A percentile compares a stretch with the other conserved stretches of the same genome.
phyloP scores from a whole-genome alignment of 2,888 invertebrate genomes.

The Parnassius apollo region DNA sequence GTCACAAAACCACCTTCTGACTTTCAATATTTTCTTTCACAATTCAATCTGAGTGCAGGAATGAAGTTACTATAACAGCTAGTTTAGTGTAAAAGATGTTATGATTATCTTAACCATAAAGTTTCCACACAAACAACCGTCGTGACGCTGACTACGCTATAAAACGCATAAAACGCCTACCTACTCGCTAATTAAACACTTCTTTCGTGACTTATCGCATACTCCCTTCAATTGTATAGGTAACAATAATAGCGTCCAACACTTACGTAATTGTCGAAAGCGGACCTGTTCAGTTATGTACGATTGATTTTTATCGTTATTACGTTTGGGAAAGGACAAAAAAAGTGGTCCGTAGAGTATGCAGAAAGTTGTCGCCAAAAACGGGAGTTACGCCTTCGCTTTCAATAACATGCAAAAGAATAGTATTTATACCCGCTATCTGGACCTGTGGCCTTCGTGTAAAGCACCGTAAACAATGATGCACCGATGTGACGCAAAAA shows the following conservation, averaged over 20 bases:
- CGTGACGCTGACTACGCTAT: constrained; percentile 26
- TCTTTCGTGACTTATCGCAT: constrained; percentile 47
- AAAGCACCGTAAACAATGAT: constrained; percentile 46
- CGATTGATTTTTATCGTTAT: constrained; percentile 69
- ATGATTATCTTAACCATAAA: constrained; percentile 21
- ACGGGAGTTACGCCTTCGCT: constrained; percentile 68
- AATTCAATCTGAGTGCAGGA: no score
- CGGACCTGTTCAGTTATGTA: constrained; percentile 61
- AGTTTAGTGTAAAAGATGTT: constrained; percentile 12
- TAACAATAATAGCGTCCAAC: constrained; percentile 53
- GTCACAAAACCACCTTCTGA: background rate
- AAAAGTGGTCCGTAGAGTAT: constrained; percentile 57
- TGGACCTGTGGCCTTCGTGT: constrained; percentile 71
- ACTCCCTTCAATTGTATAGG: constrained; percentile 43
- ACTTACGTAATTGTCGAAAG: constrained; percentile 71
- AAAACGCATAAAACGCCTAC: constrained; percentile 50
- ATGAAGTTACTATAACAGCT: background rate
- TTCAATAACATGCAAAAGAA: constrained; percentile 72
- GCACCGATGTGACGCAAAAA: constrained; percentile 56
- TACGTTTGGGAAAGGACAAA: constrained; percentile 72
- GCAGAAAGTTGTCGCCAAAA: constrained; percentile 44
- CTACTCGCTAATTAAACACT: constrained; percentile 57
- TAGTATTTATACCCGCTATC: constrained; percentile 57
- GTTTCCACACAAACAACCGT: constrained; percentile 3
- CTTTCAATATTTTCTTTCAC: background rate